Evolutionary conservation across 2,113 vertebrate species (phyloP).

Genomic region (Chrysochloris asiatica): DNA sequence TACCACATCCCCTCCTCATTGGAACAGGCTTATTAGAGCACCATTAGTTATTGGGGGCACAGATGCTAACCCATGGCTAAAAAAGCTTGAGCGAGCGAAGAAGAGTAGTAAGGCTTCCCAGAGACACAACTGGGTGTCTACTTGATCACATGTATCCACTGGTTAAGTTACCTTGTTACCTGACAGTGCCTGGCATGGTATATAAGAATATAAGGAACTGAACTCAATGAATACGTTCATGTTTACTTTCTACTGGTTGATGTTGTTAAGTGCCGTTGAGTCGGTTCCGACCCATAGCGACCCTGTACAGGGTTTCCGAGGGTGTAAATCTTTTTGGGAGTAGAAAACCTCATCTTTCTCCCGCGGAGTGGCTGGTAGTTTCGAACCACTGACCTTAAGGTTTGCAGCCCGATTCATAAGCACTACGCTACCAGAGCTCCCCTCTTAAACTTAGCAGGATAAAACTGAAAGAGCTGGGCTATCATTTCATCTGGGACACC

Average conservation of each 20-base stretch:
- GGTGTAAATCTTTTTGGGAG: too few relatives aligned
- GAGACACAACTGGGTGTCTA: not conserved
- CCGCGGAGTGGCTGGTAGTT: too few relatives aligned
- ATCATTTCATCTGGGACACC: not conserved
- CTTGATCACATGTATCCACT: not conserved
- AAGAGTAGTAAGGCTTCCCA: not conserved
- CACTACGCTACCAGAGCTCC: too few relatives aligned
- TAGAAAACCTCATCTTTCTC: too few relatives aligned
- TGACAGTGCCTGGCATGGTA: fast-evolving
- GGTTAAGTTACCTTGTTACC: too few relatives aligned
- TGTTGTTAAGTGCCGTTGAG: too few relatives aligned
- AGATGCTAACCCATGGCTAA: not conserved
- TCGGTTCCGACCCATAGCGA: too few relatives aligned
- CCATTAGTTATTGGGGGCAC: not conserved
- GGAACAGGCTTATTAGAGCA: slow-evolving; percentile 47
- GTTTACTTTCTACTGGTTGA: not conserved
- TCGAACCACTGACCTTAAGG: too few relatives aligned
- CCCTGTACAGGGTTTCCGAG: too few relatives aligned
- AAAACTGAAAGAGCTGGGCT: not conserved
- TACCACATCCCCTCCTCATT: slow-evolving; percentile 50
- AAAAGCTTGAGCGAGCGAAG: not conserved
- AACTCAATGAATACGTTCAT: fast-evolving
- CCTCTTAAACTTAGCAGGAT: not conserved
- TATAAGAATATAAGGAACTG: not conserved
- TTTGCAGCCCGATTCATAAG: too few relatives aligned